Conservation (phyloP, 2,888 invertebrate species). For the Blera fallax region DNA sequence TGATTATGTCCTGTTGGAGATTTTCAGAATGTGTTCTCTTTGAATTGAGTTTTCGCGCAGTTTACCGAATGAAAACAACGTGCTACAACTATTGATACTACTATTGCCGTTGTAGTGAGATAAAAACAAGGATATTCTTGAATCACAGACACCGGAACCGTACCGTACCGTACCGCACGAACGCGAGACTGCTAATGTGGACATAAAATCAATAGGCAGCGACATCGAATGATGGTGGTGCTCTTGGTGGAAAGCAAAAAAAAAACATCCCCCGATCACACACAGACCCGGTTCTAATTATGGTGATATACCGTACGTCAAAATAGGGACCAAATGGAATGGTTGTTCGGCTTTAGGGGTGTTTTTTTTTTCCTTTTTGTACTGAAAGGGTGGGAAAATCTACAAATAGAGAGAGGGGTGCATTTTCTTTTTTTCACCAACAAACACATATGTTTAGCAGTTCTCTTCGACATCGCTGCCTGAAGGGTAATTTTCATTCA, state of each 20-base stretch:
- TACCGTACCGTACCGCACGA: constrained; percentile 52
- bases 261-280: constrained; percentile 57
- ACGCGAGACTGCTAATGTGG: constrained; percentile 63
- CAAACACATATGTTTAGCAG: constrained; percentile 5
- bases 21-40: background rate
- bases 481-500: constrained; percentile 35
- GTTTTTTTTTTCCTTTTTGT: background rate
- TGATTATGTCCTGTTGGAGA: background rate
- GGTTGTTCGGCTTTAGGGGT: background rate
- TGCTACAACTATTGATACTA: constrained; percentile 46
- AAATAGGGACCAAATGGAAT: constrained; percentile 20
- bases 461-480: constrained; percentile 39
- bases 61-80: constrained; percentile 68
- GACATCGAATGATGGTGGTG: constrained; percentile 49
- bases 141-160: constrained; percentile 55
- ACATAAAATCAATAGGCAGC: constrained; percentile 62
- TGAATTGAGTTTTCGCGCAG: constrained; percentile 44
- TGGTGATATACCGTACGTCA: constrained; percentile 13
- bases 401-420: constrained; percentile 2
- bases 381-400: background rate
- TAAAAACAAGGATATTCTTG: constrained; percentile 16
- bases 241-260: constrained; percentile 3
- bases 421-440: constrained; percentile 61
- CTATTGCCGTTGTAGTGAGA: constrained; percentile 1
- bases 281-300: constrained; percentile 32